These are phyloP conservation scores for Rapana venosa DNA, from an alignment of 2,888 invertebrate genomes.

Conservation along the genomic window DNA sequence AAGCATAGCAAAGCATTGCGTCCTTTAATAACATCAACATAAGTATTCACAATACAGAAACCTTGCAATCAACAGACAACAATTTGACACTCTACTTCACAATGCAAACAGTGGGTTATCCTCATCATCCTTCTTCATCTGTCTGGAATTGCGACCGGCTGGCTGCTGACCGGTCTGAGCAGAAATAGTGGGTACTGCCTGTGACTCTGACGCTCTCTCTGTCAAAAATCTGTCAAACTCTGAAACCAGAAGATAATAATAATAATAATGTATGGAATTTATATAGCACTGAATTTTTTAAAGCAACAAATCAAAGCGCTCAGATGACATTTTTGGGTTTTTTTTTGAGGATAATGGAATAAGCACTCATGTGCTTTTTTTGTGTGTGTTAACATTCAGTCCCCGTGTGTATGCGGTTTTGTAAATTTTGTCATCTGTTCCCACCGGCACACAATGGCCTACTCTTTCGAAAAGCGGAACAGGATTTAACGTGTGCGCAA, in stretches of 20 bases:
- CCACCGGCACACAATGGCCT: too few relatives aligned
- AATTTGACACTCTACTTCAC: slow-evolving; percentile 49
- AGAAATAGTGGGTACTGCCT: slow-evolving; percentile 70
- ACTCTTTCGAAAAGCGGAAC: too few relatives aligned
- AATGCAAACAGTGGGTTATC: slow-evolving; percentile 75
- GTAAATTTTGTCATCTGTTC: too few relatives aligned
- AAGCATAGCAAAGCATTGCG: slow-evolving; percentile 4
- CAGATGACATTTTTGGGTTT: too few relatives aligned
- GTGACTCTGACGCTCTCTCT: slow-evolving; percentile 87
- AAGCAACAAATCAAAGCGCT: too few relatives aligned
- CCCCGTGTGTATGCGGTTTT: too few relatives aligned
- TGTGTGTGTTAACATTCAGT: too few relatives aligned
- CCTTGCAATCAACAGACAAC: not conserved
- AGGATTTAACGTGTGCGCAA: too few relatives aligned
- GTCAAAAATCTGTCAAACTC: slow-evolving; percentile 97
- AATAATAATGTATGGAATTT: too few relatives aligned
- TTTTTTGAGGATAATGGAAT: too few relatives aligned
- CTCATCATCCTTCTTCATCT: slow-evolving; percentile 73
- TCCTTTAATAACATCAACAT: not conserved
- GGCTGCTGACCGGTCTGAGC: slow-evolving; percentile 63
- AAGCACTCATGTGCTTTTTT: too few relatives aligned
- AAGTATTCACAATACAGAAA: not conserved
- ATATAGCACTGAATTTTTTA: too few relatives aligned
- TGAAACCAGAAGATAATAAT: slow-evolving; percentile 52
- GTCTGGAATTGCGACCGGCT: slow-evolving; percentile 54